A percentile compares a stretch with the other conserved stretches of the same genome.
Conservation (phyloP, 2,888 invertebrate species). For the Hypomecis punctinalis region DNA sequence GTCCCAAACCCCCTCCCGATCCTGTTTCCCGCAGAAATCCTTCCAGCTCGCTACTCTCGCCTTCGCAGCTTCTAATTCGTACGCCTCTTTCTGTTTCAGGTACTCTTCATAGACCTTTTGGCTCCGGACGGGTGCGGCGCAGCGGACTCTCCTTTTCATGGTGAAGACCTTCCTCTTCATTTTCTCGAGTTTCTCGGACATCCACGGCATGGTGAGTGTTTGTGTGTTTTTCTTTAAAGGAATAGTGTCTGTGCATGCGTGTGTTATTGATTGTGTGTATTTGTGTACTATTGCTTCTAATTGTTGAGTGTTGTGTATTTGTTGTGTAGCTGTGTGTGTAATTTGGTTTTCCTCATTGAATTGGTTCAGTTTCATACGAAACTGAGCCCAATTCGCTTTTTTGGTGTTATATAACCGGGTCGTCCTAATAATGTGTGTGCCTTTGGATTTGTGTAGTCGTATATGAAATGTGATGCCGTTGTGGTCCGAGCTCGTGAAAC, state of each 20-base stretch:
- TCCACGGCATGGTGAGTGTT: conserved; percentile 37
- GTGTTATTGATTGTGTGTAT: conserved; percentile 7
- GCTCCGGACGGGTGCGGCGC: conserved; percentile 35
- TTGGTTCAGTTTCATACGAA: conserved; percentile 1
- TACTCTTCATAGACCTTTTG: conserved; percentile 22
- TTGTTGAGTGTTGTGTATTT: neutral
- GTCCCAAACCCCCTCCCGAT: conserved; percentile 34
- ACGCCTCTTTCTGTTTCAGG: conserved; percentile 14
- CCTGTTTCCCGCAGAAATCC: conserved; percentile 32
- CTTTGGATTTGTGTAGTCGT: neutral
- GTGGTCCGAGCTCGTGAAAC: neutral
- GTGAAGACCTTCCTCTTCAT: conserved; percentile 34
- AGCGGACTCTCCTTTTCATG: conserved; percentile 34
- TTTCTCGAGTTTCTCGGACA: conserved; percentile 35
- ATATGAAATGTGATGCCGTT: neutral
- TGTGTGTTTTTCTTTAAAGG: conserved; percentile 11
- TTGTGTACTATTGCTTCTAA: conserved; percentile 5
- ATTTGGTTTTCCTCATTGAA: neutral
- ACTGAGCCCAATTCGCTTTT: conserved; percentile 1
- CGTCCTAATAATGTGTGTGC: neutral
- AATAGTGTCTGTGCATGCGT: conserved; percentile 15
- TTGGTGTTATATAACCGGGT: neutral
- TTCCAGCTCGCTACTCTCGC: conserved; percentile 29
- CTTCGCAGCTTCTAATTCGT: neutral
- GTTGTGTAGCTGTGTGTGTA: neutral